Evolutionary conservation across 2,797 vertebrate species (phyloP).

Genomic region (Poeciliopsis gracilis): DNA sequence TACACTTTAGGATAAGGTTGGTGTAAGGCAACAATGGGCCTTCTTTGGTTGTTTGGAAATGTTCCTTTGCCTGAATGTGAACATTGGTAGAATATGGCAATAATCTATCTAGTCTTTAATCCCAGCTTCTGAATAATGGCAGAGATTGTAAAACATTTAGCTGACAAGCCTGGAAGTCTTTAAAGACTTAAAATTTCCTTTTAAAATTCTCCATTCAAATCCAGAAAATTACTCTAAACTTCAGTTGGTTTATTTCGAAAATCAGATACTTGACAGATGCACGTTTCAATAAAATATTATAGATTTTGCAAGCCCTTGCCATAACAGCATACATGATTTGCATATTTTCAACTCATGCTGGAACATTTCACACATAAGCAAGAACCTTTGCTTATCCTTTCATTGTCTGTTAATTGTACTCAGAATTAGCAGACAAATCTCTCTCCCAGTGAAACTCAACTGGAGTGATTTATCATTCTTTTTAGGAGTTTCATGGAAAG

Average conservation of each 20-base stretch:
- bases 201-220: conserved; percentile 6
- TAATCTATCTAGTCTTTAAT: conserved; percentile 35
- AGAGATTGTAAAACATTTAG: conserved; percentile 38
- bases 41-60: conserved; percentile 10
- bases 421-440: not conserved
- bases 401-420: not conserved
- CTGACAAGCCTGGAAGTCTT: conserved; percentile 7
- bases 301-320: not conserved
- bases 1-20: not conserved
- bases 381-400: not conserved
- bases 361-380: conserved; percentile 9
- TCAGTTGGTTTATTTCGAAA: not conserved
- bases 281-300: conserved; percentile 19
- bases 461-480: not conserved
- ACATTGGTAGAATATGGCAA: conserved; percentile 64
- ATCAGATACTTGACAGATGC: not conserved
- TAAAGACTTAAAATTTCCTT: conserved; percentile 7
- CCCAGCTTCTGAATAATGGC: conserved; percentile 33
- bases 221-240: conserved; percentile 9
- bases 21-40: not conserved
- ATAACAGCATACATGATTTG: not conserved
- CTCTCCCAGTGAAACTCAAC: not conserved
- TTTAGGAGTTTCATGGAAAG: conserved; percentile 13
- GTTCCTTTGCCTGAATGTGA: conserved; percentile 72
- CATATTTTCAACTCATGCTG: not conserved